Base-by-base conservation (phyloP, 2,113 vertebrate species). In the Manacus vitellinus region DNA sequence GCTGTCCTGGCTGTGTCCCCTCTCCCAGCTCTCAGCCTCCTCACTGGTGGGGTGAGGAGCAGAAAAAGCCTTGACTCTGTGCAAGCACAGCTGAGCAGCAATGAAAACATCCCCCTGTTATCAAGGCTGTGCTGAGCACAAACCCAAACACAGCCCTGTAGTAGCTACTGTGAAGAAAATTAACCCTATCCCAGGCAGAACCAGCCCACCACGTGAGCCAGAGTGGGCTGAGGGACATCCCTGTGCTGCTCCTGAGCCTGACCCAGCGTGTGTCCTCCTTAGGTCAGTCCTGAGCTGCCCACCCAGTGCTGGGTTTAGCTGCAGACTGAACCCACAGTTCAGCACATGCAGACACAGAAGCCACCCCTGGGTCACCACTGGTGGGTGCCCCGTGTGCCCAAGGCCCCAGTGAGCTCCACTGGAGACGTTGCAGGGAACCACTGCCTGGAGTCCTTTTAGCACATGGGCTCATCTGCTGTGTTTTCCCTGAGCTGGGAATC, bases 321-420 rank as follows among this genome's bases (percentile, higher is more conserved):
- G 46, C 65, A 62, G 33, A 35, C 8, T 35, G 43, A 44, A 22
- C 31, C 28, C n/a, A 21, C 35, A 85, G 85, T 61, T 92, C 9
- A 44, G 52, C 47, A 74, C 28, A 6, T 0, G 5, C 5, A n/a
- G 4, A 46, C 56, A 63, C 3, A 85, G 52, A 68, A 63, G 12
- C 5, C 9, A 1, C 33, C 21, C 9, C 15, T 4, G 33, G 25
- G 15, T 43, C 49, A 15, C 20, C 33, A 0, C 1, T 8, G 47
- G 21, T 23, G n/a, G 35, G 47, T 37, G 24, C 31, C 43, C 25
- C 1, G 1, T 1, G 35, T 73, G 72, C 37, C 70, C 18, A 30
- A 39, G 65, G 58, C 16, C 20, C 0, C 0, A 25, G 10, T 5
- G 8, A 80, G 22, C 67, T 39, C 52, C 54, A 10, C 19, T 20